phyloP scores from a whole-genome alignment of 2,888 invertebrate genomes.

The Chamaedrilus cognettii region DNA sequence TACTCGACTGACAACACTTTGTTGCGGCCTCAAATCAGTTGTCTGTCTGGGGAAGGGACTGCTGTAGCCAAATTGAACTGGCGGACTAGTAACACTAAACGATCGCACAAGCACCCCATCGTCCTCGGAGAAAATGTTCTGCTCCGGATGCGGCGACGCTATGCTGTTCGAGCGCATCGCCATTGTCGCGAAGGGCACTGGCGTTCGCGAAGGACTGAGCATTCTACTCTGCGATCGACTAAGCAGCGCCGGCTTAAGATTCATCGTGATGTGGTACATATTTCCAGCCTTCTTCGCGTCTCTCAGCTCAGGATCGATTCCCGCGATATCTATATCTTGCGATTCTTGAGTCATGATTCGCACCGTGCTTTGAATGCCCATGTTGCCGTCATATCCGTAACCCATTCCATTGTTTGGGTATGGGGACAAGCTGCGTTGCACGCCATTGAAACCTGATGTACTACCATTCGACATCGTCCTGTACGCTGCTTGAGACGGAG shows the following conservation, averaged over 20 bases:
- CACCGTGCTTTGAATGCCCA: background rate
- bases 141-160: background rate
- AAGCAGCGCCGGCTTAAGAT: constrained; percentile 17
- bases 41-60: background rate
- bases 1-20: background rate
- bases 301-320: constrained; percentile 27
- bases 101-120: background rate
- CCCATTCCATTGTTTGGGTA: background rate
- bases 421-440: background rate
- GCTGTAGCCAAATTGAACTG: background rate
- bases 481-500: background rate
- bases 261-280: constrained; percentile 28
- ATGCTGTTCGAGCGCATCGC: background rate
- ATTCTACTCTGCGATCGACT: background rate
- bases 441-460: background rate
- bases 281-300: constrained; percentile 28
- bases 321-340: constrained; percentile 15
- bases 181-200: background rate
- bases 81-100: background rate
- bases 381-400: background rate
- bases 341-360: background rate
- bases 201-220: constrained; percentile 1
- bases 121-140: background rate
- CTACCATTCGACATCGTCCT: too few species aligned
- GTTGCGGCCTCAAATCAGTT: too few species aligned